Conservation (phyloP, 2,888 invertebrate species). For the Thecophora atra region DNA sequence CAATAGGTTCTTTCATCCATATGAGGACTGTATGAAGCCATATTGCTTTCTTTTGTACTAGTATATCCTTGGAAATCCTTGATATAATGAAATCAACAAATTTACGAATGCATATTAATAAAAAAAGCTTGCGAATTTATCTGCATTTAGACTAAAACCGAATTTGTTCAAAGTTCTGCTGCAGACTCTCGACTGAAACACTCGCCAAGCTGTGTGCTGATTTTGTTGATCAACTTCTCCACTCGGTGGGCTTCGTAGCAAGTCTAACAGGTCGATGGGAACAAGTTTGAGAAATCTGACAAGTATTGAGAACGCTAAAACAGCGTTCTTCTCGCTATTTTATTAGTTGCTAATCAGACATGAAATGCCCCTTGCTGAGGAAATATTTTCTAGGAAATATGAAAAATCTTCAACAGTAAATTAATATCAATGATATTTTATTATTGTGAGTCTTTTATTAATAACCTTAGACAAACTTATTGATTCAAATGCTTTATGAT, state of each 20-base stretch:
- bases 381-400: too few relatives aligned
- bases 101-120: not conserved
- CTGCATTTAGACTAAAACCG: not conserved
- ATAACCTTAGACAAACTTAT: too few relatives aligned
- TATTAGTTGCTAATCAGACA: too few relatives aligned
- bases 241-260: not conserved
- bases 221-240: constrained; percentile 20
- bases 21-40: not conserved
- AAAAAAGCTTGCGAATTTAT: not conserved
- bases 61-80: not conserved
- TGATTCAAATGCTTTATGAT: too few relatives aligned
- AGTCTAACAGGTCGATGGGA: constrained; percentile 7
- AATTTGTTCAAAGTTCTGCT: constrained; percentile 9
- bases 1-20: not conserved
- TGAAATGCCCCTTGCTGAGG: too few relatives aligned
- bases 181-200: constrained; percentile 12
- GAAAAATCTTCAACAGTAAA: too few relatives aligned
- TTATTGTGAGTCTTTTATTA: too few relatives aligned
- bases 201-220: constrained; percentile 1
- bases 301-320: not conserved
- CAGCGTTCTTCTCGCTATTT: not conserved
- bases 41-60: not conserved
- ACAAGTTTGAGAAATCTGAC: constrained; percentile 11
- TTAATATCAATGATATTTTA: too few relatives aligned
- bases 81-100: not conserved